Evolutionary conservation across 2,113 vertebrate species (phyloP), one percentile per base, ranked within the genome.

Genomic region (Myanophis thanlyinensis): DNA sequence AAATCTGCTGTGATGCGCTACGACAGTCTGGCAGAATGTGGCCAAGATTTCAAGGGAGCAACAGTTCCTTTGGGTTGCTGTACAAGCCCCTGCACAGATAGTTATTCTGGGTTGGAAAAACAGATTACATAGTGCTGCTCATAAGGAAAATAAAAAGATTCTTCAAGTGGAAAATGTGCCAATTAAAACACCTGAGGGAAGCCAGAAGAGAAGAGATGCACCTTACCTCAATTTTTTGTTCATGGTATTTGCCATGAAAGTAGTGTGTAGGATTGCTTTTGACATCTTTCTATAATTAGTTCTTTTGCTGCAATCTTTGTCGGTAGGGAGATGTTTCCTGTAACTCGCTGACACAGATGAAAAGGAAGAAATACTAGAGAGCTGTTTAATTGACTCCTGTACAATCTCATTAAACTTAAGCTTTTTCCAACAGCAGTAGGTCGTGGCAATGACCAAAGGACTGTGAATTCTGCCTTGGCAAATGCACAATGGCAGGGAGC

Each of bases 401-500:
- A 96, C 30, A 93, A 96, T 97, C 94, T 92, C 87, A 95, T 48
- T 96, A 90, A 89, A 92, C 80, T 96, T 97, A 94, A 93, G 95
- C 44, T 87, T 92, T 90, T 95, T 96, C 93, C 93, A 96, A 67
- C 90, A 92, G 94, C 96, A 97, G 96, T 94, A 94, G 88, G 13
- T 13, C 47, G 91, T 95, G 95, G 94, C 53, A 91, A 94, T 84
- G 92, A 96, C 97, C 96, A 94, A 94, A 96, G 97, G 91, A 92
- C 96, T 97, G 96, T 95, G 96, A 95, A 94, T 89, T 97, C 94
- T 96, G 96, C 95, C 97, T 97, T 97, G 96, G 94, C 92, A 96
- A 93, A 95, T 89, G 96, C 93, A 94, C 67, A 95, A 95, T 94
- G 95, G 95, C 95, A 93, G 94, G 92, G 96, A 93, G 90, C 88